These are phyloP conservation scores for Cheiracanthium punctorium DNA, from an alignment of 2,888 invertebrate species.

Conservation along the genomic window DNA sequence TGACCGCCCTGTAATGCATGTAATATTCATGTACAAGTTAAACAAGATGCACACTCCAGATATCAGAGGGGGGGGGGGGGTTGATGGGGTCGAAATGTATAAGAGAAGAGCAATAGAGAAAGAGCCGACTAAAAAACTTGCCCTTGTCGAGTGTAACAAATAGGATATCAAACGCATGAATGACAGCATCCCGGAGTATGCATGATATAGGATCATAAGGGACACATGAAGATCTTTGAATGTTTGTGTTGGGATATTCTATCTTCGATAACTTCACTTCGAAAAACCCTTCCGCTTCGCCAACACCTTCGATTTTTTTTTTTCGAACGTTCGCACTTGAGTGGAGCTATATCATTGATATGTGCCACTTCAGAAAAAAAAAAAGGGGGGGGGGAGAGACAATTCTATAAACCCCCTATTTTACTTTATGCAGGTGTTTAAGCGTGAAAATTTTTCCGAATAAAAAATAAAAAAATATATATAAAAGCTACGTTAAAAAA, in stretches of 20 bases:
- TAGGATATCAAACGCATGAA: conserved; percentile 5
- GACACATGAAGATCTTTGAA: neutral
- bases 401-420: conserved; percentile 35
- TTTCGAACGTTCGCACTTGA: conserved; percentile 1
- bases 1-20: no score
- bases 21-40: no score
- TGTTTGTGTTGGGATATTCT: neutral
- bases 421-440: conserved; percentile 62
- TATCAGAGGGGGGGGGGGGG: neutral
- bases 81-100: neutral
- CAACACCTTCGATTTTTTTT: conserved; percentile 12
- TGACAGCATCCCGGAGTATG: neutral
- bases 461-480: no score
- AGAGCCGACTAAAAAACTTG: neutral
- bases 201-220: conserved; percentile 6
- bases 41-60: neutral
- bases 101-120: neutral
- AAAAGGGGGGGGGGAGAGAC: conserved; percentile 19
- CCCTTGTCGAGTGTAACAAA: neutral
- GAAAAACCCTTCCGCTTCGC: conserved; percentile 1
- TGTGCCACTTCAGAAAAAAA: conserved; percentile 35
- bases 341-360: conserved; percentile 42
- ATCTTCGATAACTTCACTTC: neutral
- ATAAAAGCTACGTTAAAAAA: no score
- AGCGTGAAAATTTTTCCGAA: conserved; percentile 46